Conservation (phyloP, 2,888 invertebrate genomes). For the Hyposoter dolosus region DNA sequence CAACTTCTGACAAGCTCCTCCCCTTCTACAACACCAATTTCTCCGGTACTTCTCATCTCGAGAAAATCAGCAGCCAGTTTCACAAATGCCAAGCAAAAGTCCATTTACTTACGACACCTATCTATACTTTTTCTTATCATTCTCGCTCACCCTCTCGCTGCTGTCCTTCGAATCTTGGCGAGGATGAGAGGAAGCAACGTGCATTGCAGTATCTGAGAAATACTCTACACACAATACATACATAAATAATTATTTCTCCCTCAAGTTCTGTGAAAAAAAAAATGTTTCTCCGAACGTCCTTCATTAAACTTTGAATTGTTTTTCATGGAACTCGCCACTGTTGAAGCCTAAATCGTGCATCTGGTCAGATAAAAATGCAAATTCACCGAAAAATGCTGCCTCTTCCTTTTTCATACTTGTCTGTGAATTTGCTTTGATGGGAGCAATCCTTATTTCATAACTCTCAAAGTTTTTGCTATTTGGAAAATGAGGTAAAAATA, state of each 20-base stretch:
- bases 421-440: not conserved
- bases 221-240: not conserved
- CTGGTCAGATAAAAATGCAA: slow-evolving; percentile 10
- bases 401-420: not conserved
- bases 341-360: not conserved
- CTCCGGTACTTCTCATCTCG: not conserved
- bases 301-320: not conserved
- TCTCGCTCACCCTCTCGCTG: not conserved
- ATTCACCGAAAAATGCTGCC: slow-evolving; percentile 8
- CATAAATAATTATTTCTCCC: slow-evolving; percentile 11
- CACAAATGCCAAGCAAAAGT: slow-evolving; percentile 64
- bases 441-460: not conserved
- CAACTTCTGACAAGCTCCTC: slow-evolving; percentile 41
- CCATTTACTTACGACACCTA: slow-evolving; percentile 62
- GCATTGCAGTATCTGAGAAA: slow-evolving; percentile 9
- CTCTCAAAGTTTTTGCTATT: not conserved
- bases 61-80: slow-evolving; percentile 26
- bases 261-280: slow-evolving; percentile 36
- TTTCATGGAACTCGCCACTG: not conserved
- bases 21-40: slow-evolving; percentile 4
- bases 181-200: slow-evolving; percentile 2
- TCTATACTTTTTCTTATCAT: slow-evolving; percentile 20
- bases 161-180: not conserved
- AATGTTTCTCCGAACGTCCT: not conserved
- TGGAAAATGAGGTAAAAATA: not conserved